Evolutionary conservation across 2,113 vertebrate genomes (phyloP).

Genomic region (Neodon shergylaensis): DNA sequence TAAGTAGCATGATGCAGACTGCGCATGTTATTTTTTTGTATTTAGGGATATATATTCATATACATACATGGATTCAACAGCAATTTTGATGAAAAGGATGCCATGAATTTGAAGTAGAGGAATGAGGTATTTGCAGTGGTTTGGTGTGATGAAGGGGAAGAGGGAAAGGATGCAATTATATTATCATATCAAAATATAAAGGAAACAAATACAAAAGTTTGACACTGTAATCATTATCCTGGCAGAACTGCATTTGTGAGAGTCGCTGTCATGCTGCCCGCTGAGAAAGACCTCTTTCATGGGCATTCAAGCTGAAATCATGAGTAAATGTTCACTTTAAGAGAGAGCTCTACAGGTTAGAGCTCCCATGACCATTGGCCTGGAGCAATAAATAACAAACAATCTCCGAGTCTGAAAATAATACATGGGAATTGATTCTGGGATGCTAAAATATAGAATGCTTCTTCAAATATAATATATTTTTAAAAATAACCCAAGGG

Average conservation of each 20-base stretch:
- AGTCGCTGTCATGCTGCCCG: not conserved
- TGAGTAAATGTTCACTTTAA: slow-evolving; percentile 5
- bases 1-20: not conserved
- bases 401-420: not conserved
- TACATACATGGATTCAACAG: not conserved
- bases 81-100: not conserved
- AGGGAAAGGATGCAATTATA: not conserved
- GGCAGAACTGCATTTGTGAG: not conserved
- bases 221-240: not conserved
- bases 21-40: not conserved
- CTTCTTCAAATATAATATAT: not conserved
- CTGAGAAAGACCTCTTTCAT: not conserved
- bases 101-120: not conserved
- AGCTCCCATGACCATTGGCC: not conserved
- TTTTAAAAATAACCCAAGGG: not conserved
- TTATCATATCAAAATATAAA: not conserved
- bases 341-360: not conserved
- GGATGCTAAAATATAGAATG: not conserved
- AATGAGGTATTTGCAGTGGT: not conserved
- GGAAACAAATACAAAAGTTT: not conserved
- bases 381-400: not conserved
- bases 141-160: not conserved
- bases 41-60: not conserved
- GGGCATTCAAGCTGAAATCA: not conserved
- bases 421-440: not conserved